Percentiles rank a stretch among this genome's conserved stretches.
Conservation (phyloP, 2,888 invertebrate genomes). For the Meganola albula region DNA sequence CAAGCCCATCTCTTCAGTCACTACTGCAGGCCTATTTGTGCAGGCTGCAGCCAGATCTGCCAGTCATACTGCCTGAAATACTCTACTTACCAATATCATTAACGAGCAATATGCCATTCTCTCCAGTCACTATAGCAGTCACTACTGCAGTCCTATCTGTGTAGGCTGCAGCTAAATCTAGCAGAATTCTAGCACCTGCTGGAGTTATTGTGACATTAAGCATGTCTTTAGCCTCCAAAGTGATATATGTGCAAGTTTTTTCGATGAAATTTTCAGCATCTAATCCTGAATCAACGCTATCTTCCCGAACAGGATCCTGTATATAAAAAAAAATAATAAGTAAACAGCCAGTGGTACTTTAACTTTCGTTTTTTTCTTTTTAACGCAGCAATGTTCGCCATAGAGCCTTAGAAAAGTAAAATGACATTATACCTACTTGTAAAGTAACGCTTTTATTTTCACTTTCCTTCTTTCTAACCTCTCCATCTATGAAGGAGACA, state of each 20-base stretch:
- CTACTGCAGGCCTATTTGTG: constrained; percentile 52
- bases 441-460: constrained; percentile 59
- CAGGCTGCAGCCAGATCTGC: constrained; percentile 43
- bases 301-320: constrained; percentile 60
- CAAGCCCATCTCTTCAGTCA: constrained; percentile 55
- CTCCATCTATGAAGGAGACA: constrained; percentile 53
- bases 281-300: constrained; percentile 72
- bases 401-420: too few species aligned
- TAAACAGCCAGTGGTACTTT: too few species aligned
- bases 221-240: constrained; percentile 81
- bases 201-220: constrained; percentile 84
- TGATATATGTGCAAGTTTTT: constrained; percentile 80
- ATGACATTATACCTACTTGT: too few species aligned
- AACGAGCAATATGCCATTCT: constrained; percentile 57
- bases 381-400: too few species aligned
- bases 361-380: neutral
- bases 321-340: neutral
- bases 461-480: constrained; percentile 40
- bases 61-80: too few species aligned
- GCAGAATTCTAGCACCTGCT: constrained; percentile 77
- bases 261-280: constrained; percentile 57
- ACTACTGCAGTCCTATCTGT: constrained; percentile 57
- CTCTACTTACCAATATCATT: constrained; percentile 82
- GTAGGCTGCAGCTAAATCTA: constrained; percentile 45
- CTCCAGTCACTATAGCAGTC: constrained; percentile 46